Evolutionary conservation across 2,888 invertebrate genomes (phyloP).

Genomic region (Nemurella pictetii): DNA sequence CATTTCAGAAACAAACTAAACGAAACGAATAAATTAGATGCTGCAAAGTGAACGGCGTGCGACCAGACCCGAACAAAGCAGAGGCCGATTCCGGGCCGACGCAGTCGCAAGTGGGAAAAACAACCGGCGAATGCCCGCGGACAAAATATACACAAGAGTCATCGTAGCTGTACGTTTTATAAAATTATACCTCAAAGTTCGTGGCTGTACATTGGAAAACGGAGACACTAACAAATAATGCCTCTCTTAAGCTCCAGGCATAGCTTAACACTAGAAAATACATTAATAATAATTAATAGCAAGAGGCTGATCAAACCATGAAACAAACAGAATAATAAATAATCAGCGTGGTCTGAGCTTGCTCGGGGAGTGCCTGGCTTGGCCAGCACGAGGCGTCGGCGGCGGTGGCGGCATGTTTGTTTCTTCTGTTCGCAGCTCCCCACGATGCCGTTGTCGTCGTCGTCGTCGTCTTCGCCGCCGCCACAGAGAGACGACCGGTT

Average conservation of each 20-base stretch:
- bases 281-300: neutral
- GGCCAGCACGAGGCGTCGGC: neutral
- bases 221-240: neutral
- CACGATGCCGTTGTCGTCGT: neutral
- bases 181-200: neutral
- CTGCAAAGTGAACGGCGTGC: neutral
- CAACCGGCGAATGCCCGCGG: neutral
- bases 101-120: neutral
- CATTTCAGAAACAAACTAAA: neutral
- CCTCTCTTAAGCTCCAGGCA: neutral
- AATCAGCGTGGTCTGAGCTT: neutral
- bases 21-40: neutral
- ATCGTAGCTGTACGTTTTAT: neutral
- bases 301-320: slow-evolving; percentile 4
- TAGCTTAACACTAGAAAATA: neutral
- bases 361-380: neutral
- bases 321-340: slow-evolving; percentile 22
- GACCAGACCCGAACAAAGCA: neutral
- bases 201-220: neutral
- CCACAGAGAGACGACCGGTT: neutral
- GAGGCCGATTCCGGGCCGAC: neutral
- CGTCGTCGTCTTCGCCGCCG: too few relatives aligned
- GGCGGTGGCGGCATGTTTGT: neutral
- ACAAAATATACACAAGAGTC: neutral
- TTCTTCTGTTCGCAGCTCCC: neutral